Base-by-base conservation (phyloP, 92 coral and sea anemone genomes). In the Ricordea florida region DNA sequence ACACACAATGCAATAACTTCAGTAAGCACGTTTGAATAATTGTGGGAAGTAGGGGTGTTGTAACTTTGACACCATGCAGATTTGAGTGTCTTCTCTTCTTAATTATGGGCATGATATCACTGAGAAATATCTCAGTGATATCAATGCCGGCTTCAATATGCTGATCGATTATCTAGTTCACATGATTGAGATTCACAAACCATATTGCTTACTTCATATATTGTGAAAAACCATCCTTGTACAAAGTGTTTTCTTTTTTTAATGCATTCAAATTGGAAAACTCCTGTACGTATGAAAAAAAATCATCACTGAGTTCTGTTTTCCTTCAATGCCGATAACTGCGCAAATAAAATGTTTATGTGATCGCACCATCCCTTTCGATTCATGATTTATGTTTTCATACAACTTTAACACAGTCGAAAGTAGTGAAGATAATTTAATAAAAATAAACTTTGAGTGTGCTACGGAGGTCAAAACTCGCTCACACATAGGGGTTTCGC, bases 271-370 rank as follows among this genome's bases (percentile, higher is more conserved):
- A 51, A 15, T 41, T 64, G 37, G 65, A 22, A 55, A 78, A 78
- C 34, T 78, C 56, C 38, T 63, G 64, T 41, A 78, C 76, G 66
- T 24, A 18, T 1, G 55, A 18, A 40, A 55, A 50, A 18, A 78
- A 13, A 15, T 78, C 76, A 78, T 78, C 76, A 32, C 65, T 20
- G 42, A 78, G 9, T 52, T 65, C 84, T 76, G 66, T 63, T 78
- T 78, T 49, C n/a, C 62, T 63, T 14, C 28, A 59, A 35, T 59
- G 18, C n/a, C n/a, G n/a, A 59, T 25, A 59, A 59, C 14, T 59
- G 66, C 66, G 16, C 66, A 59, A 23, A 49, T 60, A 60, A 60
- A 60, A 22, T 38, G 68, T 20, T 61, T 61, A 10, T 35, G 25
- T 22, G 16, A 55, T 15, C 50, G 49, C 45, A 61, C 50, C 68